Evolutionary conservation across 2,797 vertebrate species (phyloP).

Genomic region (Aphelocoma californica): DNA sequence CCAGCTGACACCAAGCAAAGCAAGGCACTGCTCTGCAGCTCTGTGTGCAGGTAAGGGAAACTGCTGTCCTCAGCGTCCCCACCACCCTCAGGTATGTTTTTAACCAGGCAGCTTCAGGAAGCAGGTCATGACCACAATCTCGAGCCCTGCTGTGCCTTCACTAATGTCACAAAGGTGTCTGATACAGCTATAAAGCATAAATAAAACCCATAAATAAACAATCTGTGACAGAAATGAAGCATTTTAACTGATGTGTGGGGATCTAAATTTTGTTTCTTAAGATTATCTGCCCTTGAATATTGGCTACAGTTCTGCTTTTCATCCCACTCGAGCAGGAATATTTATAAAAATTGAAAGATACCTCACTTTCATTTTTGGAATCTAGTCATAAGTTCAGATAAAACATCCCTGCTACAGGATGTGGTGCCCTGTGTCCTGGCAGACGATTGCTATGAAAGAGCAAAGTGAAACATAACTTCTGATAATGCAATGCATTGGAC

Average conservation of each 20-base stretch:
- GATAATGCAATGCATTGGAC: background rate
- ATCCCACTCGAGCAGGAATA: background rate
- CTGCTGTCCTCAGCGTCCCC: background rate
- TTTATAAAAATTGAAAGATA: background rate
- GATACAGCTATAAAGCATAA: background rate
- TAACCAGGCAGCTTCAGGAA: background rate
- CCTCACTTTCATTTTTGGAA: background rate
- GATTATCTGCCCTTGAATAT: background rate
- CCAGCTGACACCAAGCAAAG: background rate
- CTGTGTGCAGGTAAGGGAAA: background rate
- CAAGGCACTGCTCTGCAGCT: background rate
- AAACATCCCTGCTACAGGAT: background rate
- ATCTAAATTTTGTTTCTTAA: background rate
- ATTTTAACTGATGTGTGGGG: background rate
- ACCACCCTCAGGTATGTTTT: accelerated
- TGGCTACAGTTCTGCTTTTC: background rate
- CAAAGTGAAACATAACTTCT: background rate
- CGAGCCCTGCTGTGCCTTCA: background rate
- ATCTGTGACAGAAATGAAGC: background rate
- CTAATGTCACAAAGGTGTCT: background rate
- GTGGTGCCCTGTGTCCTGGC: background rate
- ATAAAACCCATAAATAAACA: background rate
- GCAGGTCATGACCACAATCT: background rate
- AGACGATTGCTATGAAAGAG: background rate
- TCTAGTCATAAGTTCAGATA: background rate